A percentile compares a stretch with the other conserved stretches of the same genome.
These are phyloP conservation scores for Rhadina sibilatrix DNA, from an alignment of 2,113 vertebrate species.

Conservation along the genomic window DNA sequence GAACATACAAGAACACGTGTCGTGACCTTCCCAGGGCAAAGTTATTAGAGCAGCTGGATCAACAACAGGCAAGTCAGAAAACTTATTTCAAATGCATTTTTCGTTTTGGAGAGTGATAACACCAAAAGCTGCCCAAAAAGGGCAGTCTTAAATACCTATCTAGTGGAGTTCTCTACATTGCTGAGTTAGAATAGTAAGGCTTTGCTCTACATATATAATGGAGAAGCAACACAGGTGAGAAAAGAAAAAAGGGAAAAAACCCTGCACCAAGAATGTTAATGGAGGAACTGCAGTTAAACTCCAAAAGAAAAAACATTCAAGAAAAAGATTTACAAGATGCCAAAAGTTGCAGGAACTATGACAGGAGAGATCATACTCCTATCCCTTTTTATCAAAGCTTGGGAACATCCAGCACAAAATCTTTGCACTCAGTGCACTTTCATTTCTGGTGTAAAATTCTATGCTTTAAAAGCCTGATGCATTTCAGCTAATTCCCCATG, in stretches of 20 bases:
- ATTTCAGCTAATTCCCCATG: background rate
- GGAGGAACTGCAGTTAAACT: background rate
- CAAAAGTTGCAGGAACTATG: background rate
- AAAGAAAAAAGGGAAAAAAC: rapidly evolving
- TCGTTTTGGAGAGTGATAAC: background rate
- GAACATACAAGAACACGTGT: background rate
- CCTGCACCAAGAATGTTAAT: background rate
- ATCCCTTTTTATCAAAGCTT: background rate
- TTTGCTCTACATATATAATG: background rate
- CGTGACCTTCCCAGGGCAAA: background rate
- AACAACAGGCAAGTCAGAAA: background rate
- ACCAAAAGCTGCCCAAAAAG: background rate
- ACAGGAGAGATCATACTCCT: background rate
- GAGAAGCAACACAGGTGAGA: background rate
- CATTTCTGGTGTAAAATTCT: background rate
- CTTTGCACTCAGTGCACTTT: background rate
- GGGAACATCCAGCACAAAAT: background rate
- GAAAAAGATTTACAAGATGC: background rate
- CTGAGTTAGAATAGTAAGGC: background rate
- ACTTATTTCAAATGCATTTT: background rate
- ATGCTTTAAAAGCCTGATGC: background rate
- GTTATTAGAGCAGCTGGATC: background rate
- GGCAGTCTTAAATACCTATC: background rate
- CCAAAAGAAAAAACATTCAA: background rate
- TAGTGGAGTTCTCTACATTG: background rate